phyloP scores from a whole-genome alignment of 2,797 vertebrate species.

The Antennarius maculatus region DNA sequence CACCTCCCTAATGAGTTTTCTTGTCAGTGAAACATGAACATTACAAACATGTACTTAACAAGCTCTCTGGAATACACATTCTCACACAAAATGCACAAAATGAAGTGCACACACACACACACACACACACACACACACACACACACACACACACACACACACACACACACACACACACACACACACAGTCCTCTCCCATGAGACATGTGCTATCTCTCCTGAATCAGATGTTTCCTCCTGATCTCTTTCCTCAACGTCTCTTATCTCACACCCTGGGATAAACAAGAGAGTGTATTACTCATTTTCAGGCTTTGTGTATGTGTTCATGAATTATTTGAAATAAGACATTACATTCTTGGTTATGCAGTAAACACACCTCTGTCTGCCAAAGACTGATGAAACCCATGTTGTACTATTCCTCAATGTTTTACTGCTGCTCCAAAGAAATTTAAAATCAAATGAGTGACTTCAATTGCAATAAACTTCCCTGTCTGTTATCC shows the following conservation, averaged over 20 bases:
- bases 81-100: constrained; percentile 9
- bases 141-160: constrained; percentile 7
- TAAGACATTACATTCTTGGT: constrained; percentile 17
- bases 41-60: constrained; percentile 15
- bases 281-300: background rate
- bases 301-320: constrained; percentile 18
- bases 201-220: constrained; percentile 23
- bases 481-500: constrained; percentile 18
- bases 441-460: constrained; percentile 20
- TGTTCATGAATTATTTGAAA: constrained; percentile 3
- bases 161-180: too few species aligned
- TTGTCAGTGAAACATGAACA: constrained; percentile 24
- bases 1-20: constrained; percentile 29
- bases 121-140: too few species aligned
- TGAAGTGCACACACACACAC: background rate
- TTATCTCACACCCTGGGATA: constrained; percentile 29
- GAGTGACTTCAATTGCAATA: background rate
- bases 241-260: constrained; percentile 34
- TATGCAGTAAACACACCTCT: constrained; percentile 1
- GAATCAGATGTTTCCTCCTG: constrained; percentile 47
- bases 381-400: background rate
- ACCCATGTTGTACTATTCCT: background rate
- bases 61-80: constrained; percentile 14
- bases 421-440: constrained; percentile 4
- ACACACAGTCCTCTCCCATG: constrained; percentile 26